These are phyloP conservation scores for Ia io DNA, from an alignment of 2,113 vertebrate genomes.

Conservation along the genomic window DNA sequence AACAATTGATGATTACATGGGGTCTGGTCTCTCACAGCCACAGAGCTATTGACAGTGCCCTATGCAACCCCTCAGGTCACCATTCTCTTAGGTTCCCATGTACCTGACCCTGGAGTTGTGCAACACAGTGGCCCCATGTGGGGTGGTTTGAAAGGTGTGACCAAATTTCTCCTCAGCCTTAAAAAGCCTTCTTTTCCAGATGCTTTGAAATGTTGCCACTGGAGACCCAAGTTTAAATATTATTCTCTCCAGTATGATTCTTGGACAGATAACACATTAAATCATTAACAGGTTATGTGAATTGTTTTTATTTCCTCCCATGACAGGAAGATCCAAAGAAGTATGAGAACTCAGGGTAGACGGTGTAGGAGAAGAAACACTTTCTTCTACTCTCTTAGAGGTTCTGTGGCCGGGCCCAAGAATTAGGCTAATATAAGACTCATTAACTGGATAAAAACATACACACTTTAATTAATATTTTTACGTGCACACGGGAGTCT, in stretches of 20 bases:
- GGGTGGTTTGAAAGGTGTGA: constrained; percentile 21
- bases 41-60: not conserved
- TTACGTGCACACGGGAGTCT: not conserved
- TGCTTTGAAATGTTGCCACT: constrained; percentile 61
- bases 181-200: constrained; percentile 46
- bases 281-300: constrained; percentile 65
- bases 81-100: not conserved
- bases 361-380: not conserved
- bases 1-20: not conserved
- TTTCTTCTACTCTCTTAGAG: not conserved
- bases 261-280: constrained; percentile 70
- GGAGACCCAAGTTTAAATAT: constrained; percentile 68
- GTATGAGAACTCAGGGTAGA: not conserved
- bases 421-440: not conserved
- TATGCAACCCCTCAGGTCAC: accelerated
- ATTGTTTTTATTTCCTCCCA: constrained; percentile 60
- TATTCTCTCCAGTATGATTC: constrained; percentile 63
- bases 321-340: constrained; percentile 39
- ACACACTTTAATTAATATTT: not conserved
- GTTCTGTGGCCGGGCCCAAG: not conserved
- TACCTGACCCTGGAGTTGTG: not conserved
- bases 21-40: not conserved
- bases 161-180: constrained; percentile 27
- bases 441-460: not conserved
- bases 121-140: not conserved